Evolutionary conservation across 1,140 invertebrate genomes (phyloP).

Genomic region (Metopolophium dirhodum): DNA sequence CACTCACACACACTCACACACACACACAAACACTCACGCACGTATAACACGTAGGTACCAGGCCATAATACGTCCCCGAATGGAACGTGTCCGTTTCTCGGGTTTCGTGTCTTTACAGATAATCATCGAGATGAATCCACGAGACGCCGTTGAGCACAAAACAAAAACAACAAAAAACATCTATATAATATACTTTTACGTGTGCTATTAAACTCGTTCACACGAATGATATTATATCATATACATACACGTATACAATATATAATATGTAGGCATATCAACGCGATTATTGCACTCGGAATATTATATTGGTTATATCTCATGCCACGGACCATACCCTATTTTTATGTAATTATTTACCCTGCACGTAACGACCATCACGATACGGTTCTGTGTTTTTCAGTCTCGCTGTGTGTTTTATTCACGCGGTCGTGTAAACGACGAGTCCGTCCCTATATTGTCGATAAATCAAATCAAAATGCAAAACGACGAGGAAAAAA

Average conservation of each 20-base stretch:
- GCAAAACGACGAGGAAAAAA: background rate
- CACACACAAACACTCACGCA: no score
- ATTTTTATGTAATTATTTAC: background rate
- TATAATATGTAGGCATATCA: background rate
- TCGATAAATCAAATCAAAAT: background rate
- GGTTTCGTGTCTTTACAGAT: slow-evolving; percentile 32
- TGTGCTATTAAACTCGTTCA: slow-evolving; percentile 30
- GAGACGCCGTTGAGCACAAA: slow-evolving; percentile 11
- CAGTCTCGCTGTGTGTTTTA: background rate
- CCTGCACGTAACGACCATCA: background rate
- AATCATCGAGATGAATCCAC: slow-evolving; percentile 22
- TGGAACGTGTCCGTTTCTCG: slow-evolving; percentile 22
- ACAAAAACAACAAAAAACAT: background rate
- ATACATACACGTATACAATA: background rate
- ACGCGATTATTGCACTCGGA: background rate
- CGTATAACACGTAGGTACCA: background rate
- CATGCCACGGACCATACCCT: background rate
- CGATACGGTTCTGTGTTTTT: background rate
- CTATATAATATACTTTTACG: slow-evolving; percentile 3
- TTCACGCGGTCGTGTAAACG: background rate
- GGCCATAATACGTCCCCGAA: background rate
- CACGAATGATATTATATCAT: background rate
- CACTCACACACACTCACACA: no score
- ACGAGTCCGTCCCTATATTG: background rate
- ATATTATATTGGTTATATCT: background rate